Evolutionary conservation across 2,113 vertebrate genomes (phyloP).

Genomic region (Epinephelus moara): DNA sequence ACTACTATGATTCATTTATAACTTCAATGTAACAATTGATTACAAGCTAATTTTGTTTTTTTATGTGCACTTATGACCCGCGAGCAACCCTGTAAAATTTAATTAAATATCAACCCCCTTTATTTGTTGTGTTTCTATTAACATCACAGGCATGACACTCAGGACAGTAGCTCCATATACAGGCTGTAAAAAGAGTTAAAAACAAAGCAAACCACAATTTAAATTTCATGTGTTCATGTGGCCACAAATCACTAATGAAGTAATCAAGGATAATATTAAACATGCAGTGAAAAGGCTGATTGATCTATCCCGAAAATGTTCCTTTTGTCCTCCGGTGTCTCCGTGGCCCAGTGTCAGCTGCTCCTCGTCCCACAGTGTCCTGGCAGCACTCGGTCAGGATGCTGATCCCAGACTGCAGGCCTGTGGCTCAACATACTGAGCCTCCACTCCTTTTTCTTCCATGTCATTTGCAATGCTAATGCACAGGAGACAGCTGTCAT

Average conservation of each 20-base stretch:
- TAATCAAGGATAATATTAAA: neutral
- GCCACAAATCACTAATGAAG: neutral
- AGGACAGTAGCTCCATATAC: neutral
- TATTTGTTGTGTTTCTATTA: neutral
- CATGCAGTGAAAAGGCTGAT: neutral
- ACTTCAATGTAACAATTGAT: neutral
- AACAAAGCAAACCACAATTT: neutral
- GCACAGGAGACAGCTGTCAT: conserved; percentile 82
- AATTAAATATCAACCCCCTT: neutral
- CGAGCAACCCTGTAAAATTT: neutral
- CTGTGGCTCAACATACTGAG: conserved; percentile 37
- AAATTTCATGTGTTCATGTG: neutral
- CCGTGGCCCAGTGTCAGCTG: conserved; percentile 17
- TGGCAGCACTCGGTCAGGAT: conserved; percentile 19
- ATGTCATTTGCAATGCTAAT: conserved; percentile 86
- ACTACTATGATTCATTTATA: neutral
- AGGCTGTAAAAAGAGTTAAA: neutral
- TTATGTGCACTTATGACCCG: neutral
- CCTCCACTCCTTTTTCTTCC: conserved; percentile 60
- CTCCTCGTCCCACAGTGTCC: conserved; percentile 21
- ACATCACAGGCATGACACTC: neutral
- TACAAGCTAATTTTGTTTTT: neutral
- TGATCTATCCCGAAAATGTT: neutral
- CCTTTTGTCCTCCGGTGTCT: neutral
- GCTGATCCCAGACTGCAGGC: conserved; percentile 26